phyloP scores from a whole-genome alignment of 1,140 invertebrate genomes.

The Galendromus occidentalis region DNA sequence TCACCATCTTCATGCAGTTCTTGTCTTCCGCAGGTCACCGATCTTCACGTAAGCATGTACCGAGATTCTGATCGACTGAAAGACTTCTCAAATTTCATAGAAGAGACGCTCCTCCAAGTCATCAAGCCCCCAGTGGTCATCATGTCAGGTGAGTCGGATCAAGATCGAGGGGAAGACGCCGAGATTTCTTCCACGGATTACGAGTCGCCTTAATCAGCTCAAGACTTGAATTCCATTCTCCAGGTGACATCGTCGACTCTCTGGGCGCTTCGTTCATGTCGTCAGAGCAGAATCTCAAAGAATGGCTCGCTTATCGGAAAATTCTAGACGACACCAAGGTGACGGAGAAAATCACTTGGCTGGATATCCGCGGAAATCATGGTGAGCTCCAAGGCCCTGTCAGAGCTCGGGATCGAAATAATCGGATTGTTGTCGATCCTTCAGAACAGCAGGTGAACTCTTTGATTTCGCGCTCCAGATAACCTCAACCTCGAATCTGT shows the following conservation, averaged over 20 bases:
- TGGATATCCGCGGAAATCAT: conserved; percentile 86
- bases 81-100: not conserved
- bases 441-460: too few species aligned
- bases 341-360: conserved; percentile 49
- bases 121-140: conserved; percentile 1
- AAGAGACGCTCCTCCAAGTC: not conserved
- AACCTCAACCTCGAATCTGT: conserved; percentile 51
- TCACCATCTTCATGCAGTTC: not conserved
- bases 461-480: conserved; percentile 40
- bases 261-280: conserved; percentile 34
- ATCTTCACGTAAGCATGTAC: not conserved
- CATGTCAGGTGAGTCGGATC: not conserved
- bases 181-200: too few species aligned
- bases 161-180: too few species aligned
- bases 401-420: too few species aligned
- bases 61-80: not conserved
- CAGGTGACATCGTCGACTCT: conserved; percentile 1
- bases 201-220: too few species aligned
- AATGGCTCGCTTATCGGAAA: conserved; percentile 61
- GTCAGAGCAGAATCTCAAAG: conserved; percentile 55
- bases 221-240: not conserved
- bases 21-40: not conserved
- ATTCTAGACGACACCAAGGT: conserved; percentile 46
- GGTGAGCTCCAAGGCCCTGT: conserved; percentile 43
- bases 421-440: too few species aligned